These are phyloP conservation scores for Bimastos eiseni DNA, from an alignment of 2,888 invertebrate species.

Conservation along the genomic window DNA sequence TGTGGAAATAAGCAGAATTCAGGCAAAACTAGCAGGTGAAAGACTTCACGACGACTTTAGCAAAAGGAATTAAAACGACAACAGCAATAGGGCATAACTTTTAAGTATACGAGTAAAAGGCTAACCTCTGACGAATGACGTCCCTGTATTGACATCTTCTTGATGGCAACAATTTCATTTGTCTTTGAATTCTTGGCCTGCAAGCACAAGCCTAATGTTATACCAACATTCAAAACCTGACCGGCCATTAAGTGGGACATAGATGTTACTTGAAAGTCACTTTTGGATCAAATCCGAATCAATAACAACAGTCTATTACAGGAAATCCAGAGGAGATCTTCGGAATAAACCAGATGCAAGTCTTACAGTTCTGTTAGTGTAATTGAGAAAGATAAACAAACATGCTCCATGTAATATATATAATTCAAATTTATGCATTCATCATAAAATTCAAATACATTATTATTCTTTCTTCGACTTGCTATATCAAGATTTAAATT, in stretches of 20 bases:
- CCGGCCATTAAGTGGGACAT: not conserved
- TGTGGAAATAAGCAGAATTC: not conserved
- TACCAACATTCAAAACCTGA: not conserved
- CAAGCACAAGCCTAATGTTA: not conserved
- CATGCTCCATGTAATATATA: not conserved
- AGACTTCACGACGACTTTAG: not conserved
- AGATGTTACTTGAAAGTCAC: not conserved
- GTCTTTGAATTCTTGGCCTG: constrained; percentile 84
- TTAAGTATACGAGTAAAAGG: not conserved
- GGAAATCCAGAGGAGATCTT: not conserved
- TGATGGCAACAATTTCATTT: constrained; percentile 98
- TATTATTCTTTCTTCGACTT: not conserved
- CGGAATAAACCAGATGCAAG: not conserved
- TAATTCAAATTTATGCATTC: not conserved
- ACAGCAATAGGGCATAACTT: no score
- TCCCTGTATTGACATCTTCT: constrained; percentile 98
- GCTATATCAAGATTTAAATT: not conserved
- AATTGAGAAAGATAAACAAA: not conserved
- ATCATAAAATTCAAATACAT: not conserved
- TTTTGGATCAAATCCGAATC: not conserved
- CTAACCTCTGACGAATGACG: constrained; percentile 74
- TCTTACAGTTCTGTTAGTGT: not conserved
- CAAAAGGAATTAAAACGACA: not conserved
- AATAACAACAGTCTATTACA: not conserved
- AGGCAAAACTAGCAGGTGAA: not conserved